A percentile compares a stretch with the other conserved stretches of the same genome.
Conservation (phyloP, 2,113 vertebrate genomes). For the Coryphaenoides rupestris region DNA sequence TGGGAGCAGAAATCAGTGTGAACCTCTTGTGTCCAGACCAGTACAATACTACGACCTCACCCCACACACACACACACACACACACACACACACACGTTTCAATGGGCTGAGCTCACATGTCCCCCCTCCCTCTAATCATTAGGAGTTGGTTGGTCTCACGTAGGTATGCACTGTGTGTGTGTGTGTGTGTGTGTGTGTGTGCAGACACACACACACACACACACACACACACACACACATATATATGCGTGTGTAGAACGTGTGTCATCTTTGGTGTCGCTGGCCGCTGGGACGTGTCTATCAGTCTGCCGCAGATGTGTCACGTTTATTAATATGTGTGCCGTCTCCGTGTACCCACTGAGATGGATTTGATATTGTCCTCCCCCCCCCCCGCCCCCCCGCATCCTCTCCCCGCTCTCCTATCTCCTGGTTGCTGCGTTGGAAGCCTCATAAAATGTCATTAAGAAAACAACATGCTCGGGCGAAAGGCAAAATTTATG, state of each 20-base stretch:
- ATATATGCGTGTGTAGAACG: constrained; percentile 47
- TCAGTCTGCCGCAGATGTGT: constrained; percentile 93
- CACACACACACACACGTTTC: constrained; percentile 44
- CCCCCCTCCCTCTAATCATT: constrained; percentile 51
- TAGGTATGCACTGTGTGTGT: not conserved
- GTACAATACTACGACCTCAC: too few relatives aligned
- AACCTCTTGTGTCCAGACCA: constrained; percentile 43
- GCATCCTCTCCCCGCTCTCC: constrained; percentile 19
- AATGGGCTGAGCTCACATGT: constrained; percentile 53
- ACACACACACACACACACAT: too few relatives aligned
- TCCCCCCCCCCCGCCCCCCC: constrained; percentile 46
- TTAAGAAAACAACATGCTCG: constrained; percentile 93
- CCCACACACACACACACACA: constrained; percentile 30
- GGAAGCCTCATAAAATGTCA: constrained; percentile 98
- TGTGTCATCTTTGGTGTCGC: constrained; percentile 34
- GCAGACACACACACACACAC: too few relatives aligned
- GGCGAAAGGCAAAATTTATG: constrained; percentile 97
- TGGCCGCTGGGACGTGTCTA: constrained; percentile 66
- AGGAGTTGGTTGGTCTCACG: constrained; percentile 29
- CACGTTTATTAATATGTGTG: constrained; percentile 94
- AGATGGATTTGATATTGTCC: constrained; percentile 97
- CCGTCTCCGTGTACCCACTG: constrained; percentile 90
- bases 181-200: too few relatives aligned
- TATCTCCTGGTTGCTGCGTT: constrained; percentile 48
- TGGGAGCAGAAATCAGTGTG: constrained; percentile 1